Evolutionary conservation across 64 coral and sea anemone species (phyloP), one percentile per base, ranked within the genome.

Genomic region (Actinia equina): DNA sequence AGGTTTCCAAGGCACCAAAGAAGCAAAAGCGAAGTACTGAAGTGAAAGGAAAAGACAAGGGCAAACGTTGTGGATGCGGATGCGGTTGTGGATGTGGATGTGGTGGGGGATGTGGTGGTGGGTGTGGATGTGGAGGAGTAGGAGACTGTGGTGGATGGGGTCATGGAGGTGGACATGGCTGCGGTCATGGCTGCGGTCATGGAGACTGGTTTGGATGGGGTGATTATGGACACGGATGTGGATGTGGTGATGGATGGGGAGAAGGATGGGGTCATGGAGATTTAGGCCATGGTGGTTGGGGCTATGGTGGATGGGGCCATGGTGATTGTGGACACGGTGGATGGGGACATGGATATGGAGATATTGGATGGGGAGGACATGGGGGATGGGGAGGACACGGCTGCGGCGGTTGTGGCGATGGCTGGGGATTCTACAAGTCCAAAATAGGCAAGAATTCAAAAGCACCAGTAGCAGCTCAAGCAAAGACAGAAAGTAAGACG

Each of bases 391-490:
- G 30, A 37, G 60, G 60, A 63, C 20, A 63, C 25, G 69, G 69
- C 10, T 74, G 69, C 25, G 69, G 69, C 26, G 88, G 88, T 77
- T 88, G 70, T 79, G 89, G 93, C 44, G 86, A 85, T 82, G 93
- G 89, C n/a, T 91, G 89, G 63, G 93, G 93, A 9, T 94, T 88
- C 25, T 94, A 87, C 86, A 94, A 87, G 82, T 94, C 93, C 64
- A 95, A 95, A 6, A 84, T 95, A 74, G 53, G 80, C 43, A 83
- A 52, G 43, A 70, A 89, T 22, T 26, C 82, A 69, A 89, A 89
- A 89, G 7, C 80, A 83, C 88, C 69, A 16, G 2, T 30, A 30
- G 25, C 69, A 41, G 69, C 65, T 13, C 65, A 71, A 71, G 65
- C n/a, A 74, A 1, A 74, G 27, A 53, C 62, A 12, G n/a, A 45